Evolutionary conservation across 2,113 vertebrate species (phyloP).

Genomic region (Cephalopterus ornatus): DNA sequence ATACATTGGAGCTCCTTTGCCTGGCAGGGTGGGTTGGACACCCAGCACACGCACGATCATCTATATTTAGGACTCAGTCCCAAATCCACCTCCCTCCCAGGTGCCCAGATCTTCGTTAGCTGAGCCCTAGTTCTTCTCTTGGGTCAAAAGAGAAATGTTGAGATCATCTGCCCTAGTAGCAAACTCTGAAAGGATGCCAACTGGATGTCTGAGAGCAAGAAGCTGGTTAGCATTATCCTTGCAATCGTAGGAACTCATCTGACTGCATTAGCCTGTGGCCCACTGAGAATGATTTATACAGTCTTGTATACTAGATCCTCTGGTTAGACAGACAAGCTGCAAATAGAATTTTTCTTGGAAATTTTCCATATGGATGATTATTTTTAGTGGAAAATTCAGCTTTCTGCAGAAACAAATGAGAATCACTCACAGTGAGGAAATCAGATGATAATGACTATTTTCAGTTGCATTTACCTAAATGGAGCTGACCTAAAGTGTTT

Average conservation of each 20-base stretch:
- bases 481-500: neutral
- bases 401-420: neutral
- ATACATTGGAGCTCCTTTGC: neutral
- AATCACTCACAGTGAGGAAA: neutral
- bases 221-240: neutral
- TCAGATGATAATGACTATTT: neutral
- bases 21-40: neutral
- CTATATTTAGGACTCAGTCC: neutral
- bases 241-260: accelerated
- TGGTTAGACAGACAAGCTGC: neutral
- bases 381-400: neutral
- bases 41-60: accelerated
- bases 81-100: neutral
- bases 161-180: neutral
- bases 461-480: neutral
- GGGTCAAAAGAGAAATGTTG: neutral
- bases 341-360: neutral
- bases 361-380: neutral
- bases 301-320: neutral
- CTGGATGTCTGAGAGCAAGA: neutral
- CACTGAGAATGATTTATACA: neutral
- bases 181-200: neutral
- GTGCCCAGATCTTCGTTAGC: neutral
- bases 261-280: neutral
- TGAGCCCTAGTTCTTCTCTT: neutral